Conservation (phyloP, 2,113 vertebrate genomes). For the human (Homo sapiens) region GRCh38 chr15:20471001-20471500, state of each 20-base stretch:
- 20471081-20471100: too few relatives aligned
- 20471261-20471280: too few relatives aligned
- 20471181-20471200: too few relatives aligned
- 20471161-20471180: background rate
- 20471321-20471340: background rate
- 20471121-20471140: background rate
- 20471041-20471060: too few relatives aligned
- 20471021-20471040: too few relatives aligned
- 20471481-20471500: background rate
- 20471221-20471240: too few relatives aligned
- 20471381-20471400: background rate
- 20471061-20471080: too few relatives aligned
- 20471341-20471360: background rate
- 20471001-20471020: too few relatives aligned
- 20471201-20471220: too few relatives aligned
- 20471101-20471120: too few relatives aligned
- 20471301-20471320: background rate
- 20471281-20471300: background rate
- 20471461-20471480: background rate
- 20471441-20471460: background rate
- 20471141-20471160: background rate
- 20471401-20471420: background rate
- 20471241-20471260: too few relatives aligned
- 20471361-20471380: too few relatives aligned
- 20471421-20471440: background rate